Evolutionary conservation across 1,140 invertebrate species (phyloP).

Genomic region (Saccostrea glomerata): DNA sequence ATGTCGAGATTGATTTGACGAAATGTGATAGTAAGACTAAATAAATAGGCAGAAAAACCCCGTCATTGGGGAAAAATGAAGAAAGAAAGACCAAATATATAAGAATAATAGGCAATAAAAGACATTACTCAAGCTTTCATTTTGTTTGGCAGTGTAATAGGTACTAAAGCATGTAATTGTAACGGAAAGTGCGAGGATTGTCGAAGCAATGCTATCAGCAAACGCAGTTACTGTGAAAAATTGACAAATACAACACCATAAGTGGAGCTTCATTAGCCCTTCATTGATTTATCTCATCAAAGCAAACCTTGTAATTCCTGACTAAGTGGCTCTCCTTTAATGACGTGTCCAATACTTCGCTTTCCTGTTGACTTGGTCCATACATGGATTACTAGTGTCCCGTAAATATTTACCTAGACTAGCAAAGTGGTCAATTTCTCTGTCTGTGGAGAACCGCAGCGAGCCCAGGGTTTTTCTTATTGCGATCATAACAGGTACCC

Average conservation of each 20-base stretch:
- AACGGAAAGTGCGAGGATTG: not conserved
- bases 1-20: no score
- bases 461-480: not conserved
- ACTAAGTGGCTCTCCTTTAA: not conserved
- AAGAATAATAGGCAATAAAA: no score
- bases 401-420: constrained; percentile 14
- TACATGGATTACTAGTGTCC: not conserved
- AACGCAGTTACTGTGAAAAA: not conserved
- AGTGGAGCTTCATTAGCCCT: not conserved
- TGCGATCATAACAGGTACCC: not conserved
- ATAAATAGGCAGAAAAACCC: no score
- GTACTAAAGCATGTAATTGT: no score
- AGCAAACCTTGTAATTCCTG: not conserved
- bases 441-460: not conserved
- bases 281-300: constrained; percentile 18
- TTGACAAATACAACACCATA: not conserved
- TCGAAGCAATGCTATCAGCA: not conserved
- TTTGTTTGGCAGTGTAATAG: no score
- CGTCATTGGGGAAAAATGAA: no score
- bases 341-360: not conserved
- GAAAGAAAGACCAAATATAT: no score
- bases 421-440: not conserved
- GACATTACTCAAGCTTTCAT: no score
- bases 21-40: no score
- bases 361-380: constrained; percentile 29